These are phyloP conservation scores for Oophaga pumilio DNA, from an alignment of 2,113 vertebrate genomes.

Conservation along the genomic window DNA sequence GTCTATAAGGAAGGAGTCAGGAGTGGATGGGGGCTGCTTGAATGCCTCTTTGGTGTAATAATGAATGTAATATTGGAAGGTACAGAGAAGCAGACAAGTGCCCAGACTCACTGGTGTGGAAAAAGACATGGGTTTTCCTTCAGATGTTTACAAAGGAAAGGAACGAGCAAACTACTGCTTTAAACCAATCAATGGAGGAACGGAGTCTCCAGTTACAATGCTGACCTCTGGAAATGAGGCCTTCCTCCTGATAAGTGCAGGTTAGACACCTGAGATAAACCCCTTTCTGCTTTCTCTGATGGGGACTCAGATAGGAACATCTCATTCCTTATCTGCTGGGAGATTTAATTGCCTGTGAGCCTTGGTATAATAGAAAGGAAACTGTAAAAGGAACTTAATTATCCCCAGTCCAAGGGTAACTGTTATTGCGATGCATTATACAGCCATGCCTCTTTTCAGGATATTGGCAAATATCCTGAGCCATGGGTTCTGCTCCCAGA, in stretches of 20 bases:
- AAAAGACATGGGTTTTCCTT: conserved; percentile 58
- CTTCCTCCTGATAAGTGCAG: conserved; percentile 64
- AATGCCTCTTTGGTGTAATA: conserved; percentile 25
- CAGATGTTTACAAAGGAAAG: conserved; percentile 61
- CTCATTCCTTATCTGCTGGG: conserved; percentile 53
- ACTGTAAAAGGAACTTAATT: conserved; percentile 54
- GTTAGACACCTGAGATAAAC: conserved; percentile 66
- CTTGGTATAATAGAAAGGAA: conserved; percentile 57
- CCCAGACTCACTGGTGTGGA: background rate
- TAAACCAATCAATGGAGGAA: conserved; percentile 61
- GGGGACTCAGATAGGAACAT: conserved; percentile 57
- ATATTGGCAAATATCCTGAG: conserved; percentile 32
- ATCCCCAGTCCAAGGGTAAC: conserved; percentile 37
- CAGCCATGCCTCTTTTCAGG: conserved; percentile 7
- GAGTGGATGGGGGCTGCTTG: background rate
- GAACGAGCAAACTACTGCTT: conserved; percentile 54
- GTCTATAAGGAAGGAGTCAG: background rate
- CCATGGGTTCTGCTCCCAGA: background rate
- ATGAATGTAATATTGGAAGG: conserved; percentile 31
- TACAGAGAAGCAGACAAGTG: background rate
- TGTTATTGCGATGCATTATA: conserved; percentile 41
- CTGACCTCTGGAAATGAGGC: conserved; percentile 64
- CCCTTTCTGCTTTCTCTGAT: conserved; percentile 48
- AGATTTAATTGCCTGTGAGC: conserved; percentile 62
- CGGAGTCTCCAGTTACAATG: conserved; percentile 57